A percentile compares a stretch with the other conserved stretches of the same genome.
Evolutionary conservation across 2,113 vertebrate species (phyloP).

Genomic region (Zosterops japonicus): DNA sequence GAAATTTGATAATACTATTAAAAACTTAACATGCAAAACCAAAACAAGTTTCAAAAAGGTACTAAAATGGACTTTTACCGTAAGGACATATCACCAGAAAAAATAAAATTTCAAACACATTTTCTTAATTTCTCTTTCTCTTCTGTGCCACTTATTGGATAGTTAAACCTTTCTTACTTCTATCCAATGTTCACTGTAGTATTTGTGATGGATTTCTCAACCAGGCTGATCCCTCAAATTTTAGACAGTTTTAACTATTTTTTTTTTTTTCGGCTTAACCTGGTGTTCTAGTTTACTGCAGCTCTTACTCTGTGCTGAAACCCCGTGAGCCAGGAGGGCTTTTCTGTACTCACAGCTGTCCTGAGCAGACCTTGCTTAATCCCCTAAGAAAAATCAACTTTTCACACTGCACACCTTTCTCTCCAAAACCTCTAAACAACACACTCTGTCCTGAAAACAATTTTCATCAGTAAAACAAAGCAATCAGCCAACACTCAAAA

Average conservation of each 20-base stretch:
- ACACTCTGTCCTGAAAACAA: neutral
- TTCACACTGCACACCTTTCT: neutral
- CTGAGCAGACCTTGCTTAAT: neutral
- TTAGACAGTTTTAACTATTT: neutral
- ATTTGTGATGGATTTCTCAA: neutral
- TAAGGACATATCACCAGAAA: neutral
- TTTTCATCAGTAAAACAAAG: neutral
- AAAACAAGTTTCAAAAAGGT: neutral
- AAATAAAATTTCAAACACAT: neutral
- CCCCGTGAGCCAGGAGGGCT: accelerated
- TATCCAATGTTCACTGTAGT: neutral
- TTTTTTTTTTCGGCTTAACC: neutral
- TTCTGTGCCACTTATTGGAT: neutral
- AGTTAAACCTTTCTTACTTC: neutral
- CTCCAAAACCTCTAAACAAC: neutral
- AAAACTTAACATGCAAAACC: neutral
- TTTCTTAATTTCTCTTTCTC: neutral
- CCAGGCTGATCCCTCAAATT: neutral
- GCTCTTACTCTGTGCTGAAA: neutral
- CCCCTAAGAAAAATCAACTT: neutral
- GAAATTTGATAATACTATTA: neutral
- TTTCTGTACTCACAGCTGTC: neutral
- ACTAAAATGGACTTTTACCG: neutral
- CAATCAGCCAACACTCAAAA: neutral
- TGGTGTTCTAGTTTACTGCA: neutral